Conservation (phyloP, 2,888 invertebrate genomes). For the Eurois occulta region DNA sequence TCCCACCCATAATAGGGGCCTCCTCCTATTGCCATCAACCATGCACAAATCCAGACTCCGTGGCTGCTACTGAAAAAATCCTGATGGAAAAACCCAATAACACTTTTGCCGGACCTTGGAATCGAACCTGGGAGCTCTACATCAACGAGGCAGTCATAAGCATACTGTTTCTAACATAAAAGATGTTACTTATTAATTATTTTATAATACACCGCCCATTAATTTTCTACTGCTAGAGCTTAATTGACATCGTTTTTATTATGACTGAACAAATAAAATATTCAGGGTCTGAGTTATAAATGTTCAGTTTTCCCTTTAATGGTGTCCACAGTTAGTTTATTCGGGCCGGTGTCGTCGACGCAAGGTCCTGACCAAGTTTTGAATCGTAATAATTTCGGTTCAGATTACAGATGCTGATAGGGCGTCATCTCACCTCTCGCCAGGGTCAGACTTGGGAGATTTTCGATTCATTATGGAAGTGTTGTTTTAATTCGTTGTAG, state of each 20-base stretch:
- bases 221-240: slow-evolving; percentile 78
- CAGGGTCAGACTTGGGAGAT: slow-evolving; percentile 77
- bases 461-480: slow-evolving; percentile 45
- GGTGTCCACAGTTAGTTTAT: slow-evolving; percentile 83
- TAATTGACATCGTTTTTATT: slow-evolving; percentile 87
- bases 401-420: slow-evolving; percentile 89
- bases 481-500: slow-evolving; percentile 7
- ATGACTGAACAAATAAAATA: slow-evolving; percentile 88
- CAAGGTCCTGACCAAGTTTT: slow-evolving; percentile 90
- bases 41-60: too few relatives aligned
- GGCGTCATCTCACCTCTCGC: slow-evolving; percentile 87
- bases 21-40: too few relatives aligned
- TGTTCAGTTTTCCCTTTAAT: slow-evolving; percentile 85
- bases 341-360: slow-evolving; percentile 78
- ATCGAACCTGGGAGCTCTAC: too few relatives aligned
- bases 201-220: slow-evolving; percentile 76
- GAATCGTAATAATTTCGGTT: slow-evolving; percentile 90
- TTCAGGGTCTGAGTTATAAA: slow-evolving; percentile 84
- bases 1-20: too few relatives aligned
- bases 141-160: background rate
- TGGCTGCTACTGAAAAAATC: too few relatives aligned
- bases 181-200: slow-evolving; percentile 61
- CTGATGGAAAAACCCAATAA: too few relatives aligned
- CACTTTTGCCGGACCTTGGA: too few relatives aligned
- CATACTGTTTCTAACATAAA: slow-evolving; percentile 47